A percentile compares a stretch with the other conserved stretches of the same genome.
Conservation (phyloP, 2,113 vertebrate genomes). For the Ellobius talpinus region DNA sequence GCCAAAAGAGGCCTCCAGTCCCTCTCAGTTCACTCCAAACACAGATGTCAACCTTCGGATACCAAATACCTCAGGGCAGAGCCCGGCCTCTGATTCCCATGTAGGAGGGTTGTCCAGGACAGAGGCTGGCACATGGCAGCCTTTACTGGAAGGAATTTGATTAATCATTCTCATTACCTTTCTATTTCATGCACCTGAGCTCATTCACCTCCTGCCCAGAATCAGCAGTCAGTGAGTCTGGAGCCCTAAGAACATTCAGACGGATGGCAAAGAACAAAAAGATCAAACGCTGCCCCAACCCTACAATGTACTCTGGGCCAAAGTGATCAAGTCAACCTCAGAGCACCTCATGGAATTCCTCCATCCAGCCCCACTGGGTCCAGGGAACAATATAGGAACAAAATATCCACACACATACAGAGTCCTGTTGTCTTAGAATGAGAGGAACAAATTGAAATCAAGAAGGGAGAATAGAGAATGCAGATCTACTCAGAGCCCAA, state of each 20-base stretch:
- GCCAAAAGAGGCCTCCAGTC: conserved; percentile 63
- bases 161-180: conserved; percentile 84
- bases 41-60: conserved; percentile 76
- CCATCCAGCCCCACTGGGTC: neutral
- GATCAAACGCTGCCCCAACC: neutral
- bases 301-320: neutral
- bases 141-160: conserved; percentile 82
- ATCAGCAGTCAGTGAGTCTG: conserved; percentile 52
- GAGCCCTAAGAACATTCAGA: neutral
- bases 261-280: neutral
- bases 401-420: neutral
- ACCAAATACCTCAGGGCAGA: conserved; percentile 74
- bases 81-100: conserved; percentile 58
- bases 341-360: neutral
- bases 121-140: conserved; percentile 61
- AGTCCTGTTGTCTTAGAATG: neutral
- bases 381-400: neutral
- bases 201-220: conserved; percentile 68
- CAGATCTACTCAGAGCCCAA: neutral
- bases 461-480: neutral
- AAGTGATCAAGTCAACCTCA: neutral
- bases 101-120: conserved; percentile 74
- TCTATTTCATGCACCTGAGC: conserved; percentile 83
- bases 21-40: conserved; percentile 55
- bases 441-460: neutral